These are phyloP conservation scores for Scaeva pyrastri DNA, from an alignment of 2,888 invertebrate genomes.

Conservation along the genomic window DNA sequence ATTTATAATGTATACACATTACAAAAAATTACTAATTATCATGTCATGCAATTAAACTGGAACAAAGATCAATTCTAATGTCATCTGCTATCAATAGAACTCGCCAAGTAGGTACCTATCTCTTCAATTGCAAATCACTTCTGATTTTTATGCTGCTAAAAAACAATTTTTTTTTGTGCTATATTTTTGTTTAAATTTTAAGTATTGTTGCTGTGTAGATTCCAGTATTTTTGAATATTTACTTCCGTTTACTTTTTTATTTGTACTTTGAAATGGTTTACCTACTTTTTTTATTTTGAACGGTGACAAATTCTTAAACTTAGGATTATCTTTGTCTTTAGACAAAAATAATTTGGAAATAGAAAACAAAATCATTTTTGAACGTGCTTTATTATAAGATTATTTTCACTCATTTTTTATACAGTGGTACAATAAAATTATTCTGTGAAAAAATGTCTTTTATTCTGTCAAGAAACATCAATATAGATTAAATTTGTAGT, in stretches of 20 bases:
- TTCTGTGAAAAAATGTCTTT: too few species aligned
- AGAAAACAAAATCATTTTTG: not conserved
- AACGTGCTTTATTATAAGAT: not conserved
- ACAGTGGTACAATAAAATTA: too few species aligned
- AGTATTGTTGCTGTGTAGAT: slow-evolving; percentile 27
- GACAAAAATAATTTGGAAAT: not conserved
- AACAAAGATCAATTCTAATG: slow-evolving; percentile 71
- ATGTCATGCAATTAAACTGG: slow-evolving; percentile 71
- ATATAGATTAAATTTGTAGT: too few species aligned
- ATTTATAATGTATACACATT: slow-evolving; percentile 49
- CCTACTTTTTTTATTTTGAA: slow-evolving; percentile 49
- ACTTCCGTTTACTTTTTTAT: slow-evolving; percentile 49
- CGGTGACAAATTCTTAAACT: slow-evolving; percentile 34
- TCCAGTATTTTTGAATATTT: not conserved
- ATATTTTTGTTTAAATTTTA: not conserved
- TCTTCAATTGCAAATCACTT: slow-evolving; percentile 59
- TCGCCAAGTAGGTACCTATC: not conserved
- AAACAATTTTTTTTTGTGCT: slow-evolving; percentile 14
- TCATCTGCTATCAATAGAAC: slow-evolving; percentile 60
- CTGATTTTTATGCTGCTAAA: slow-evolving; percentile 44
- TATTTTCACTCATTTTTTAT: too few species aligned
- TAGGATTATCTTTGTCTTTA: slow-evolving; percentile 1
- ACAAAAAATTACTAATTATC: slow-evolving; percentile 54
- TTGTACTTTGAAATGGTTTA: slow-evolving; percentile 57
- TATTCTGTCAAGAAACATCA: too few species aligned